phyloP scores from a whole-genome alignment of 2,797 vertebrate species.

The Manis crassicaudata region DNA sequence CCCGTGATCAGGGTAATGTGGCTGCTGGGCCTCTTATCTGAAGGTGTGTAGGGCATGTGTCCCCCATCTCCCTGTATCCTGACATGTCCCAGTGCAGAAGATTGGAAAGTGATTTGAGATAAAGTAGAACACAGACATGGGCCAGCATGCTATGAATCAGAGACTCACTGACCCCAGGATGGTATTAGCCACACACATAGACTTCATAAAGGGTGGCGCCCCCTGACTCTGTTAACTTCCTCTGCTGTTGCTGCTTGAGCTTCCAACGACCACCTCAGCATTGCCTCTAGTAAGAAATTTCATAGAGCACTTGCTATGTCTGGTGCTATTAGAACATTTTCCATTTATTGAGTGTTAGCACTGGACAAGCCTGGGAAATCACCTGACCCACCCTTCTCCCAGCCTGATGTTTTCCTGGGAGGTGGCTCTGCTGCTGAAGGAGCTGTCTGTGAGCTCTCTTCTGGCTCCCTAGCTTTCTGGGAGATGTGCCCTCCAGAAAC shows the following conservation, averaged over 20 bases:
- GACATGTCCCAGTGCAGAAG: neutral
- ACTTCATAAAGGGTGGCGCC: fast-evolving
- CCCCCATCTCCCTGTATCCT: neutral
- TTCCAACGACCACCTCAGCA: neutral
- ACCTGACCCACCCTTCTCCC: neutral
- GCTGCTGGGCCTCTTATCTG: neutral
- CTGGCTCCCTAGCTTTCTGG: neutral
- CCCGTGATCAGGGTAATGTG: fast-evolving
- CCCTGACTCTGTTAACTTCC: neutral
- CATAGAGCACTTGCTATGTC: neutral
- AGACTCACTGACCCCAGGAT: fast-evolving
- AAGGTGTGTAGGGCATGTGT: neutral
- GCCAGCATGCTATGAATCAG: neutral
- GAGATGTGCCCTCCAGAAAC: neutral
- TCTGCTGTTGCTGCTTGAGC: neutral
- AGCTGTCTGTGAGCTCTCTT: neutral
- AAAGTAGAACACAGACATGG: too few species aligned
- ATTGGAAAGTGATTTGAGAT: neutral
- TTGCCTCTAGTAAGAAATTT: neutral
- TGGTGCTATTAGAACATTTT: neutral
- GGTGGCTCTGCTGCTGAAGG: neutral
- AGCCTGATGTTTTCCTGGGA: neutral
- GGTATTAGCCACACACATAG: fast-evolving
- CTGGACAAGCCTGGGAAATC: neutral
- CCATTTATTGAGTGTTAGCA: neutral